A percentile compares a stretch with the other conserved stretches of the same genome.
Conservation (phyloP, 1,140 invertebrate species). For the Drosophila hydei region DNA sequence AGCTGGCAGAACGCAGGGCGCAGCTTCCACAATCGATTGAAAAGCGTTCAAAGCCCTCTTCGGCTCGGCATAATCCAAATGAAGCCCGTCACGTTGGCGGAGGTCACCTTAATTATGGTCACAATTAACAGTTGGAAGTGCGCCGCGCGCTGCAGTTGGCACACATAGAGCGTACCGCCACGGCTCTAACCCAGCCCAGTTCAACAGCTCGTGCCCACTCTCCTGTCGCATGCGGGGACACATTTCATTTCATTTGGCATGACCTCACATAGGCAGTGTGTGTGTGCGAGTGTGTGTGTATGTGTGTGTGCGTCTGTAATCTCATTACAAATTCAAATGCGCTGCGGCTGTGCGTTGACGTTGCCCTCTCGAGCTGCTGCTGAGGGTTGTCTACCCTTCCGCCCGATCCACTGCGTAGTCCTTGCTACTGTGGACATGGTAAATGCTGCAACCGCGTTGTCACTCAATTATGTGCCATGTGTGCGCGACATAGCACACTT, state of each 20-base stretch:
- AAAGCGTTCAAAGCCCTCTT: conserved; percentile 3
- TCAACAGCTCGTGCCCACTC: neutral
- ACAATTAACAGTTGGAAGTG: conserved; percentile 74
- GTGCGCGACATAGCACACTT: conserved; percentile 69
- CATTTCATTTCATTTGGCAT: conserved; percentile 74
- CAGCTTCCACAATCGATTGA: conserved; percentile 1
- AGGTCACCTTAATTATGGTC: conserved; percentile 79
- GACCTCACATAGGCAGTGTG: conserved; percentile 29
- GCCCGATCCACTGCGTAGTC: neutral
- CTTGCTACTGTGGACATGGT: conserved; percentile 58
- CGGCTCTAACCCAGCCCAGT: neutral
- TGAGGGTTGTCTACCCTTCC: neutral
- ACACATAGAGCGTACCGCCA: conserved; percentile 16
- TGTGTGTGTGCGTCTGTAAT: conserved; percentile 57
- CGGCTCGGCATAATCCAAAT: conserved; percentile 55
- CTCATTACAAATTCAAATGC: conserved; percentile 80
- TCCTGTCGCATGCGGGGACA: conserved; percentile 27
- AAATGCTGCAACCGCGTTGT: conserved; percentile 76
- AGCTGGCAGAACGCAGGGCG: too few relatives aligned
- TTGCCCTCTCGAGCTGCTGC: conserved; percentile 27
- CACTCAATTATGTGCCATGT: conserved; percentile 80
- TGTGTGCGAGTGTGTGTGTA: conserved; percentile 18
- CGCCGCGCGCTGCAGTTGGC: conserved; percentile 31
- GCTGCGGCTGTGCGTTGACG: conserved; percentile 30
- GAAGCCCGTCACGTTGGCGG: conserved; percentile 57